A percentile compares a stretch with the other conserved stretches of the same genome.
Evolutionary conservation across 2,888 invertebrate species (phyloP).

Genomic region (Emmelina monodactyla): DNA sequence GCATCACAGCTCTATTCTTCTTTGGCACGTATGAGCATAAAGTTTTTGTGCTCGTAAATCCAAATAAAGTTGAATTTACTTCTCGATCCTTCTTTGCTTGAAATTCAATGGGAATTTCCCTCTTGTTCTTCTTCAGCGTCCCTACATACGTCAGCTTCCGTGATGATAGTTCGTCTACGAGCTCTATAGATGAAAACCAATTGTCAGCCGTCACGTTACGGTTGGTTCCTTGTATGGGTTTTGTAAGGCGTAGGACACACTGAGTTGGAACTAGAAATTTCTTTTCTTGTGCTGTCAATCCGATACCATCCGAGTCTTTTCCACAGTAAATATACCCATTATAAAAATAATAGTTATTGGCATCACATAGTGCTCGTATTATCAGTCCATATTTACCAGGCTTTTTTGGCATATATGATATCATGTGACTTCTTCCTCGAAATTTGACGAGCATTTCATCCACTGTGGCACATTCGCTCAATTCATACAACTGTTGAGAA

Average conservation of each 20-base stretch:
- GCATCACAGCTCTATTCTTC: slow-evolving; percentile 13
- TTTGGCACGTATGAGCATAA: slow-evolving; percentile 13
- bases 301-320: slow-evolving; percentile 15
- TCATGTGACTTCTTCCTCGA: no score
- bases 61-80: slow-evolving; percentile 8
- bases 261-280: slow-evolving; percentile 14
- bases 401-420: no score
- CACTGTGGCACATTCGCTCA: no score
- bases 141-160: slow-evolving; percentile 17
- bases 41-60: slow-evolving; percentile 14
- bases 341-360: slow-evolving; percentile 12
- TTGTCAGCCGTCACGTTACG: slow-evolving; percentile 16
- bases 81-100: slow-evolving; percentile 5
- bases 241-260: slow-evolving; percentile 14
- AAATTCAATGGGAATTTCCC: slow-evolving; percentile 11
- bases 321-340: slow-evolving; percentile 16
- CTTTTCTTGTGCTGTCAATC: slow-evolving; percentile 11
- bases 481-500: no score
- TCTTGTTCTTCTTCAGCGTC: slow-evolving; percentile 14
- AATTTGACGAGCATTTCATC: no score
- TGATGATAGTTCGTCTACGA: slow-evolving; percentile 13
- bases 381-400: slow-evolving; percentile 19
- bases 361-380: slow-evolving; percentile 13
- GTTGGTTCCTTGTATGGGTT: slow-evolving; percentile 12
- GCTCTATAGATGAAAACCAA: slow-evolving; percentile 19